These are phyloP conservation scores for Mycalesis mineus DNA, from an alignment of 2,888 invertebrate species.

Conservation along the genomic window DNA sequence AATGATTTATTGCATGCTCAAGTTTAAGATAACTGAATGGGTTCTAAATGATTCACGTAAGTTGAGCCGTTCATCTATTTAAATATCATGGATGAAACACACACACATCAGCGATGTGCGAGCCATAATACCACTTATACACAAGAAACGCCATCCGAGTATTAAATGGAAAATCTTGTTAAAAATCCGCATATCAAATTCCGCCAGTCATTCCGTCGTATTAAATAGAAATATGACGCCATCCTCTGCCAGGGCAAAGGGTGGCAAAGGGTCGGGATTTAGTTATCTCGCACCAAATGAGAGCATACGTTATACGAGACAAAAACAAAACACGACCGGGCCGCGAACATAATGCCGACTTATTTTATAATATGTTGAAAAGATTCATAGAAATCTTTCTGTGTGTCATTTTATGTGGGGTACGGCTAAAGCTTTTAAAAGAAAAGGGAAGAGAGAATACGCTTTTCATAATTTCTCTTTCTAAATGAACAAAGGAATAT, in stretches of 20 bases:
- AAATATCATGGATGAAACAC: too few species aligned
- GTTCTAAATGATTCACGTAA: too few species aligned
- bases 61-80: too few species aligned
- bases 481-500: too few species aligned
- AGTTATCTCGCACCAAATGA: slow-evolving; percentile 11
- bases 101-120: background rate
- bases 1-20: too few species aligned
- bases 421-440: too few species aligned
- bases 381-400: background rate
- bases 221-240: slow-evolving; percentile 3
- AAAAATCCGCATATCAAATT: background rate
- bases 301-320: slow-evolving; percentile 11
- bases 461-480: too few species aligned
- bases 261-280: background rate
- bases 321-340: slow-evolving; percentile 3
- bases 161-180: background rate
- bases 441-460: too few species aligned
- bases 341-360: background rate
- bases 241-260: background rate
- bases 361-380: background rate
- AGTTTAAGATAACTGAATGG: too few species aligned
- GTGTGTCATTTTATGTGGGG: too few species aligned
- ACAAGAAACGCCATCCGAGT: background rate
- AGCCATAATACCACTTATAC: background rate
- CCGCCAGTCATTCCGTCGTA: background rate